Percentiles rank a stretch among this genome's conserved stretches.
phyloP scores from a whole-genome alignment of 2,888 invertebrate genomes.

The Ectropis crepuscularia region DNA sequence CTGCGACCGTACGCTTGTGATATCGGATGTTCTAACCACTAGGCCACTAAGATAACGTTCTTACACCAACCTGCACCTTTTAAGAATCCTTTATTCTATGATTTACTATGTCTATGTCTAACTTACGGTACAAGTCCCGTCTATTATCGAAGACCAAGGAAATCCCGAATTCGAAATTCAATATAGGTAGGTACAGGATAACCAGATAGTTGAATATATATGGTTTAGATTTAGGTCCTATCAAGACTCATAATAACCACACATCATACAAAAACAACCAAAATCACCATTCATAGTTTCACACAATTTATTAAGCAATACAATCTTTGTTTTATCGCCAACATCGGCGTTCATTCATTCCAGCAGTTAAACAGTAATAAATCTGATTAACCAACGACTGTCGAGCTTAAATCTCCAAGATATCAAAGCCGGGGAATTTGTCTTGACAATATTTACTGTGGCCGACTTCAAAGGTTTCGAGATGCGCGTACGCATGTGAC shows the following conservation, averaged over 20 bases:
- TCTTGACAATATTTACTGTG: slow-evolving; percentile 78
- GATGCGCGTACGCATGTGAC: slow-evolving; percentile 53
- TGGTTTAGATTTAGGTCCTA: too few relatives aligned
- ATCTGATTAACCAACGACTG: slow-evolving; percentile 68
- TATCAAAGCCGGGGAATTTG: slow-evolving; percentile 81
- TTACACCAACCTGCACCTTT: too few relatives aligned
- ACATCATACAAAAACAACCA: slow-evolving; percentile 1
- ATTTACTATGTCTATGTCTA: too few relatives aligned
- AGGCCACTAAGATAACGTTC: too few relatives aligned
- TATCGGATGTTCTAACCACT: too few relatives aligned
- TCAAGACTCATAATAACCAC: neutral
- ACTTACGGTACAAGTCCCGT: too few relatives aligned
- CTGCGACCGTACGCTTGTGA: too few relatives aligned
- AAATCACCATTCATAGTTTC: neutral
- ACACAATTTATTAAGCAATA: slow-evolving; percentile 23
- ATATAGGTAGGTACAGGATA: too few relatives aligned
- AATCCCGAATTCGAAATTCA: too few relatives aligned
- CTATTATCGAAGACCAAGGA: too few relatives aligned
- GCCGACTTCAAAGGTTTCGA: slow-evolving; percentile 59
- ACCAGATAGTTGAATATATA: too few relatives aligned
- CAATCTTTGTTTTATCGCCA: slow-evolving; percentile 21
- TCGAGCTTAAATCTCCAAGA: slow-evolving; percentile 60
- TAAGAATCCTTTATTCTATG: too few relatives aligned
- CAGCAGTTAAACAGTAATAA: slow-evolving; percentile 65
- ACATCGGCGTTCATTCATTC: slow-evolving; percentile 50